These are phyloP conservation scores for Pseudopleuronectes americanus DNA, from an alignment of 2,797 vertebrate species.

Conservation along the genomic window DNA sequence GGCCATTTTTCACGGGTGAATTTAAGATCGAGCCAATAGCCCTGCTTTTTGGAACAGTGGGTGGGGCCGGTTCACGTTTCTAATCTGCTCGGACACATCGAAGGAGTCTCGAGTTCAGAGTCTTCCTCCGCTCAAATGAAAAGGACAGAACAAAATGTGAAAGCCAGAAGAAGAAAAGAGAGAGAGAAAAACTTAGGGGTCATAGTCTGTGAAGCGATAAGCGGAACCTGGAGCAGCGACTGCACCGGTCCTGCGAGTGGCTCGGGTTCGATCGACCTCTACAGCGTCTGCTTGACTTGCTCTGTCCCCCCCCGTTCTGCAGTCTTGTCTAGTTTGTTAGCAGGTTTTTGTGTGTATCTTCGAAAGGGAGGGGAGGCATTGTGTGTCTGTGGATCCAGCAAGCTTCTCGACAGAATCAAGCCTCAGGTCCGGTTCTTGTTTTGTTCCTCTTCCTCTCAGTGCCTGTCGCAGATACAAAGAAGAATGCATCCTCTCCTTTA, in stretches of 20 bases:
- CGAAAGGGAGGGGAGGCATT: slow-evolving; percentile 31
- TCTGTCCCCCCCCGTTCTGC: slow-evolving; percentile 49
- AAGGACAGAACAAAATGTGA: slow-evolving; percentile 13
- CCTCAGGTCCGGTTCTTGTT: slow-evolving; percentile 58
- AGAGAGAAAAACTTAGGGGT: slow-evolving; percentile 38
- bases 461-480: slow-evolving; percentile 66
- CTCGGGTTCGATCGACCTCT: slow-evolving; percentile 54
- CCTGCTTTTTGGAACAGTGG: slow-evolving; percentile 59
- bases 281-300: slow-evolving; percentile 58
- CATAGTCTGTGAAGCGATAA: slow-evolving; percentile 71
- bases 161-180: slow-evolving; percentile 23
- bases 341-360: slow-evolving; percentile 72
- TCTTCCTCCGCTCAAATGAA: slow-evolving; percentile 37
- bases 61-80: slow-evolving; percentile 60
- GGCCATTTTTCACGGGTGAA: slow-evolving; percentile 51
- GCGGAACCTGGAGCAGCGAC: slow-evolving; percentile 60
- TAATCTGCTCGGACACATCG: slow-evolving; percentile 47
- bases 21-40: slow-evolving; percentile 79
- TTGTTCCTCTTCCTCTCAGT: slow-evolving; percentile 55
- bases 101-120: slow-evolving; percentile 52
- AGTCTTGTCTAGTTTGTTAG: slow-evolving; percentile 59
- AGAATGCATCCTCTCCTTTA: slow-evolving; percentile 49
- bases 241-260: slow-evolving; percentile 61
- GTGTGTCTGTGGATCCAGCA: slow-evolving; percentile 69
- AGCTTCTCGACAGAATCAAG: slow-evolving; percentile 54